Conservation (phyloP, 1,140 invertebrate genomes). For the Microplitis mediator region DNA sequence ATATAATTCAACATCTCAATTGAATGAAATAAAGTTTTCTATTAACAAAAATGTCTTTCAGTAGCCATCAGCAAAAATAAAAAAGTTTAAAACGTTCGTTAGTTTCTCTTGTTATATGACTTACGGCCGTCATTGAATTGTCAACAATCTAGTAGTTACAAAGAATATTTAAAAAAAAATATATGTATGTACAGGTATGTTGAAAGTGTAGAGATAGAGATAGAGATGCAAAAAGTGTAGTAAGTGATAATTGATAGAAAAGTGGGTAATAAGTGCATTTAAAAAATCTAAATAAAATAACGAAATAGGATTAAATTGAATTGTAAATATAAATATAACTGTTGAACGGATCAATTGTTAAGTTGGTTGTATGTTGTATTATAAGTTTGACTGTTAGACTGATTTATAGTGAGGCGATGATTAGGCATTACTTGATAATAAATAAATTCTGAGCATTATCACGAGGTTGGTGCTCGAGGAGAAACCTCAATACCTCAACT, state of each 20-base stretch:
- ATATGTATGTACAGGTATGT: neutral
- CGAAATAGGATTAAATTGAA: neutral
- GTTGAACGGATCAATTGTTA: neutral
- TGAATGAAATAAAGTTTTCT: no score
- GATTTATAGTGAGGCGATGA: slow-evolving; percentile 52
- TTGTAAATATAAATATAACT: neutral
- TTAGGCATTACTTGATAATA: slow-evolving; percentile 44
- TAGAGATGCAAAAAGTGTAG: no score
- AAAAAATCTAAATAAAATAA: no score
- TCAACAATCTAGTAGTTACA: neutral
- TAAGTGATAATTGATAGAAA: no score
- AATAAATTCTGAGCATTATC: slow-evolving; percentile 47
- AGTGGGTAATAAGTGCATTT: no score
- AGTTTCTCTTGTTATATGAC: slow-evolving; percentile 35
- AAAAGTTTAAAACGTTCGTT: slow-evolving; percentile 32
- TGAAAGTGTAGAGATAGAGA: neutral
- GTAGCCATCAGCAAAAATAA: slow-evolving; percentile 29
- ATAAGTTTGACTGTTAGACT: slow-evolving; percentile 27
- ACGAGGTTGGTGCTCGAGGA: slow-evolving; percentile 28
- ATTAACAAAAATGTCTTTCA: neutral
- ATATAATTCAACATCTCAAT: slow-evolving; percentile 40
- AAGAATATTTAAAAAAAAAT: neutral
- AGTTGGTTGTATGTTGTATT: no score
- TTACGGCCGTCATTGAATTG: neutral
- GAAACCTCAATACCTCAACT: slow-evolving; percentile 24